Evolutionary conservation across 2,888 invertebrate species (phyloP), one percentile per base, ranked within the genome.

Genomic region (Drosophila anceps): DNA sequence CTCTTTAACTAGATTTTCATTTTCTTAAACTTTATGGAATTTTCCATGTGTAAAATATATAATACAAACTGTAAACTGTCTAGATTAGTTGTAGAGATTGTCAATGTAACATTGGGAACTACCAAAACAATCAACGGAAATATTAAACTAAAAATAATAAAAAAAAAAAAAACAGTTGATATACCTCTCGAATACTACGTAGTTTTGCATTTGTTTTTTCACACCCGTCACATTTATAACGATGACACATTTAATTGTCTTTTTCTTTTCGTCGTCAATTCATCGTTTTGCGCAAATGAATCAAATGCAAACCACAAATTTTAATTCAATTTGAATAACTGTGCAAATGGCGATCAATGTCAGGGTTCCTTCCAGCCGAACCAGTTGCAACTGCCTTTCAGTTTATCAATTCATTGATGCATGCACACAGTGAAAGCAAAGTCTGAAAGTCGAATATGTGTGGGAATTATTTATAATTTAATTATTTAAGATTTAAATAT

Each of bases 281-380:
- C 78, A 71, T 73, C 69, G 35, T 66, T 64, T 33, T 41, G 48
- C 59, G 63, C 84, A 69, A 73, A 67, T 76, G 60, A 68, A 84
- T 81, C 67, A 76, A 82, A 62, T 43, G 59, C 57, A 62, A 71
- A 53, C 37, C 63, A 53, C 41, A 48, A 80, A 76, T 69, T 73
- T 81, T 86, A 84, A 84, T 84, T 88, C 82, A 84, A 84, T 86
- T 88, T 79, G 73, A 60, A 63, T 69, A 69, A 78, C 61, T 81
- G 87, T 59, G 72, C 65, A 71, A 78, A 81, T 78, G 37, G 37
- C 58, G 60, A 62, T 69, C 41, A 77, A 72, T 77, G 63, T 62
- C 66, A 76, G 70, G 51, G 65, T 69, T 75, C 58, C 59, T 44
- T 46, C 24, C 13, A 24, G 12, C 44, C 41, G n/a, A 79, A 66